These are phyloP conservation scores for Sthenelais limicola DNA, from an alignment of 2,888 invertebrate species.

Conservation along the genomic window DNA sequence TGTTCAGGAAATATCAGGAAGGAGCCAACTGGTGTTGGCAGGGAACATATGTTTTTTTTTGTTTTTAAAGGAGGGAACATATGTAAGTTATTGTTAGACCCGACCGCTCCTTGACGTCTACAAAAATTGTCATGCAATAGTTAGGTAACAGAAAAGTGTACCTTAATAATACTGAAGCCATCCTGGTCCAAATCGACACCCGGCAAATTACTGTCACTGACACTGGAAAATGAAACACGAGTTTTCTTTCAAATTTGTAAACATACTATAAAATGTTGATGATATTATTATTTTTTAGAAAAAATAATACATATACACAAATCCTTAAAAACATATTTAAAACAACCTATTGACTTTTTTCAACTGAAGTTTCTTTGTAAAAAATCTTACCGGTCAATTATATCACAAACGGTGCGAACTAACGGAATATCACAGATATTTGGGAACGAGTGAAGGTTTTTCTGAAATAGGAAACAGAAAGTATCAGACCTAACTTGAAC, in stretches of 20 bases:
- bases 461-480: slow-evolving; percentile 15
- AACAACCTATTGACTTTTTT: no score
- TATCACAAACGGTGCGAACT: slow-evolving; percentile 26
- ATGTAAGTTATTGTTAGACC: no score
- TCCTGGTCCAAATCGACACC: slow-evolving; percentile 40
- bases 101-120: no score
- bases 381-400: slow-evolving; percentile 28
- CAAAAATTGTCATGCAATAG: background rate
- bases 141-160: background rate
- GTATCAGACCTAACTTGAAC: background rate
- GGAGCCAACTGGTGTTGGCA: no score
- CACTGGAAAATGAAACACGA: slow-evolving; percentile 22
- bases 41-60: no score
- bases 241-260: background rate
- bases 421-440: slow-evolving; percentile 29
- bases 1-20: no score
- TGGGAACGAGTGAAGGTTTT: background rate
- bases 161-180: slow-evolving; percentile 43
- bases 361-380: no score
- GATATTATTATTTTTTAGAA: background rate
- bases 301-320: no score
- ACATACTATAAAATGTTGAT: background rate
- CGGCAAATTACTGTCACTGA: slow-evolving; percentile 23
- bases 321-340: no score
- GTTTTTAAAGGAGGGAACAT: no score